phyloP scores from a whole-genome alignment of 2,888 invertebrate genomes.

The Hydrotaea diabolus region DNA sequence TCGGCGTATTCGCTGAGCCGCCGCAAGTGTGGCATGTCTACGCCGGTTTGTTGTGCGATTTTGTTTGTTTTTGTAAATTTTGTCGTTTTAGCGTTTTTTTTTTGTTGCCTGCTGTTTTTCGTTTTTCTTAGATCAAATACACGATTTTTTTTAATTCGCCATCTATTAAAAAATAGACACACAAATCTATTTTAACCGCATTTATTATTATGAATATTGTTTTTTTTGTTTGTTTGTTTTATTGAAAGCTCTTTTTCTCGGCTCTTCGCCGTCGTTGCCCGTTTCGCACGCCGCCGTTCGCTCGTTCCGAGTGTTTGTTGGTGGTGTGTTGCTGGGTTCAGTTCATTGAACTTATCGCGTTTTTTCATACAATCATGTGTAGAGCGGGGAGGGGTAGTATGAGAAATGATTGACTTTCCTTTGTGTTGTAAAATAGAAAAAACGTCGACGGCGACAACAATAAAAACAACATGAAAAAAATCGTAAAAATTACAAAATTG shows the following conservation, averaged over 20 bases:
- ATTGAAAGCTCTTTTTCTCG: conserved; percentile 55
- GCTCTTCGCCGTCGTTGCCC: not conserved
- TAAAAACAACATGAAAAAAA: not conserved
- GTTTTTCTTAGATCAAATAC: conserved; percentile 32
- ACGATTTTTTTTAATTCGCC: conserved; percentile 27
- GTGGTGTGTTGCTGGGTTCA: conserved; percentile 8
- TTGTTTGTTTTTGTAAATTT: conserved; percentile 2
- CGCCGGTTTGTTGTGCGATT: not conserved
- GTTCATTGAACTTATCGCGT: conserved; percentile 63
- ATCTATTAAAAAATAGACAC: conserved; percentile 32
- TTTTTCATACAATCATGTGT: conserved; percentile 15
- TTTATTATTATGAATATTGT: conserved; percentile 33
- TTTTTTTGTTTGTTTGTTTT: conserved; percentile 34
- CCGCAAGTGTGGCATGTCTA: conserved; percentile 10
- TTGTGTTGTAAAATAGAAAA: conserved; percentile 57
- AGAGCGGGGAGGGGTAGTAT: not conserved
- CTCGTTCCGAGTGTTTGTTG: not conserved
- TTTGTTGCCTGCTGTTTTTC: conserved; percentile 18
- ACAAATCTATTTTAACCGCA: conserved; percentile 60
- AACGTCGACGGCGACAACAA: not conserved
- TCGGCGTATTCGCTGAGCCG: not conserved
- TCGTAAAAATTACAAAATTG: conserved; percentile 47
- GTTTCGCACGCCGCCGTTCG: not conserved
- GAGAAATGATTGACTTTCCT: conserved; percentile 48
- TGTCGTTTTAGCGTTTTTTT: conserved; percentile 31